Conservation (phyloP, 2,797 vertebrate species). For the Sciaenops ocellatus region DNA sequence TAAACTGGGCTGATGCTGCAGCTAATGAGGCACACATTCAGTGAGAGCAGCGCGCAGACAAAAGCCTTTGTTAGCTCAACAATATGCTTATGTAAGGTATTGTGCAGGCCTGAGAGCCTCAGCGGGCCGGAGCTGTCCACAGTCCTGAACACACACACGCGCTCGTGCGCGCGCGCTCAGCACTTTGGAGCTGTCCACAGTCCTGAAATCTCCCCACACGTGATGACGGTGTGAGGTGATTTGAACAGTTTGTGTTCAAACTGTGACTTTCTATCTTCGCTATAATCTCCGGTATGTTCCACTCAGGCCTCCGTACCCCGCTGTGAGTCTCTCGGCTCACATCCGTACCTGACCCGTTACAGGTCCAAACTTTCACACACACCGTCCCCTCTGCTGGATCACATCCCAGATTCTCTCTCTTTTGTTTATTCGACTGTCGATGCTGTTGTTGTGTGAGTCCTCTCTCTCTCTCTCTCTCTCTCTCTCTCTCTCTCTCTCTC, state of each 20-base stretch:
- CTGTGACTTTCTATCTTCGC: not conserved
- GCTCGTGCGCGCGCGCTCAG: not conserved
- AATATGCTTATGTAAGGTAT: conserved; percentile 18
- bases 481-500: conserved; percentile 56
- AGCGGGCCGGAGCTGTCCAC: conserved; percentile 75
- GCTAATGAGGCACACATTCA: conserved; percentile 17
- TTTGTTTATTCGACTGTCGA: conserved; percentile 83
- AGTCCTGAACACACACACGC: conserved; percentile 70
- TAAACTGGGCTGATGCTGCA: conserved; percentile 12
- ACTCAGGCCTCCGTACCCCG: not conserved
- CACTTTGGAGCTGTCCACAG: conserved; percentile 73
- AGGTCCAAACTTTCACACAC: conserved; percentile 18
- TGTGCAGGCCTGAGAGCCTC: not conserved
- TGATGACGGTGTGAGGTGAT: too few relatives aligned
- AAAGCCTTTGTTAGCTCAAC: conserved; percentile 57
- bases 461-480: conserved; percentile 52
- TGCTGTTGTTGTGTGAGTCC: conserved; percentile 72
- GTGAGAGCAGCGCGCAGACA: conserved; percentile 9
- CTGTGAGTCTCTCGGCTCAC: conserved; percentile 3
- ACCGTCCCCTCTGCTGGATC: conserved; percentile 32
- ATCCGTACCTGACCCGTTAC: conserved; percentile 19
- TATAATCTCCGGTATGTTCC: not conserved
- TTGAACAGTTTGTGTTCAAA: not conserved
- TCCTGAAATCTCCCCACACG: conserved; percentile 61
- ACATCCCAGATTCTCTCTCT: conserved; percentile 44